Evolutionary conservation across 2,113 vertebrate species (phyloP), one percentile per base, ranked within the genome.

Genomic region (Phrynosoma blainvillii): DNA sequence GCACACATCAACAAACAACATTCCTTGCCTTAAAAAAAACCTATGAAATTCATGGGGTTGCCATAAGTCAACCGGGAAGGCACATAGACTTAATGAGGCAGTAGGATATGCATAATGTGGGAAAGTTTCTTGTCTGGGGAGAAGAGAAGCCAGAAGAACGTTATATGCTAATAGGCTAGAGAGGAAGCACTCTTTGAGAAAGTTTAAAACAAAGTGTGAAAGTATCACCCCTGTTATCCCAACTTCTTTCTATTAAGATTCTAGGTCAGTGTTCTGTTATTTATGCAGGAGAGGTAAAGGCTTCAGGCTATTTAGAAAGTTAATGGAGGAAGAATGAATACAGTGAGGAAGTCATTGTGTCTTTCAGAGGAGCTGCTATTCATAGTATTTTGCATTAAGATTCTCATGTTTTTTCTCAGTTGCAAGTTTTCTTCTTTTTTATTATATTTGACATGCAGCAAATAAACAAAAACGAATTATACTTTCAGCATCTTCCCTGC

Each of bases 381-480:
- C 77, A 80, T 9, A 77, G 30, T 52, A 11, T 66, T 79, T 78
- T 87, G 71, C 82, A 89, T 70, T 62, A 87, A 70, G 8, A 36
- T 82, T 78, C 36, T 52, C 54, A 78, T 59, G 7, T 82, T 83
- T 70, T n/a, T 78, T 74, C 42, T 18, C 83, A 40, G 84, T 52
- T 87, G 71, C 14, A 18, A 62, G 13, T 62, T 5, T 62, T 71
- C 78, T 73, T 76, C 73, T 83, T 62, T 21, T 54, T 54, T 82
- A n/a, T 23, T 56, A 59, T 8, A 10, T 90, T 84, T 70, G 62
- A 84, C 70, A 25, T 59, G 7, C 86, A 87, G 70, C 70, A 80
- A 90, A 84, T 42, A 81, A 90, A 90, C 68, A 87, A 81, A 81
- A 73, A 84, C 75, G 54, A 84, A 80, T 90, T 90, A 81, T 90